Percentiles rank a stretch among this genome's conserved stretches.
These are phyloP conservation scores for Mus spicilegus DNA, from an alignment of 2,113 vertebrate genomes.

Conservation along the genomic window DNA sequence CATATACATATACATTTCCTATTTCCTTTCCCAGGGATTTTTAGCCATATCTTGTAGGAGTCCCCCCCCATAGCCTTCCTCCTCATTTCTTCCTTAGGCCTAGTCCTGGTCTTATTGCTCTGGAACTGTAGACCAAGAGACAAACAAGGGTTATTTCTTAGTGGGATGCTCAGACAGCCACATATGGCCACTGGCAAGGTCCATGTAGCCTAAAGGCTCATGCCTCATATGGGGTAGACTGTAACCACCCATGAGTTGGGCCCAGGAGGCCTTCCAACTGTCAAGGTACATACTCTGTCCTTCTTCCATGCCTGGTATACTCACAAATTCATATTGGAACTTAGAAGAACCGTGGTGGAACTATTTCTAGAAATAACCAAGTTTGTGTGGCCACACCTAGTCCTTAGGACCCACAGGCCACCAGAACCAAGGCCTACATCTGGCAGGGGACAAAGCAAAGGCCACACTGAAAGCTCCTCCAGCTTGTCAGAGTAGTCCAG, in stretches of 20 bases:
- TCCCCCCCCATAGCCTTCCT: background rate
- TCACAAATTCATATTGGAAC: constrained; percentile 63
- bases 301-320: constrained; percentile 82
- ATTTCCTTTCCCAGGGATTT: background rate
- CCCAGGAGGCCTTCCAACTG: background rate
- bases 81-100: background rate
- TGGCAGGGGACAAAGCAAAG: constrained; percentile 82
- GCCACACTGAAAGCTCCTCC: constrained; percentile 76
- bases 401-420: constrained; percentile 50
- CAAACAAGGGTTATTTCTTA: constrained; percentile 56
- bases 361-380: constrained; percentile 87
- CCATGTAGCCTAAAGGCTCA: background rate
- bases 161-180: background rate
- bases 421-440: constrained; percentile 86
- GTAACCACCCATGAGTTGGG: constrained; percentile 28
- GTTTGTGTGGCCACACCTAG: constrained; percentile 57
- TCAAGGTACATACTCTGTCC: constrained; percentile 79
- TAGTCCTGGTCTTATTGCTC: constrained; percentile 34
- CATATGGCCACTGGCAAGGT: constrained; percentile 41
- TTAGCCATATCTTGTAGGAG: constrained; percentile 7
- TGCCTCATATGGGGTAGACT: background rate
- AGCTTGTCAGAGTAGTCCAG: constrained; percentile 86
- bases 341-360: constrained; percentile 86
- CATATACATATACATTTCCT: background rate
- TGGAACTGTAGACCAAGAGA: fast-evolving